Base-by-base conservation (phyloP, 35 echinoderm and acorn worm genomes). In the Patiria miniata region DNA sequence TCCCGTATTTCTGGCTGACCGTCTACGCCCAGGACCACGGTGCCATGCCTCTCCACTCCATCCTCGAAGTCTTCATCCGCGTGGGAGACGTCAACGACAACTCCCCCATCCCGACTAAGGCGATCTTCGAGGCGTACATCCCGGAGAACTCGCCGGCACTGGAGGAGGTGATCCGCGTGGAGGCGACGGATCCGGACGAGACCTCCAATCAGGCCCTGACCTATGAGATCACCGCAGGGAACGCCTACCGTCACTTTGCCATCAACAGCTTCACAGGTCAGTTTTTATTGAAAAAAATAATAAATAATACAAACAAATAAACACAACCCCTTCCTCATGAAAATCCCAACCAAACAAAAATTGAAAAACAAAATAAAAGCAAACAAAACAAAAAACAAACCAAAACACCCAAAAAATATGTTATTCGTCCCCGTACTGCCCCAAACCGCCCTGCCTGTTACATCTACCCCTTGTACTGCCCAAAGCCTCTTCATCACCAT, bases 71-170 rank as follows among this genome's bases (percentile, higher is more conserved):
- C 29, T 94, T 81, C 81, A 89, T 97, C 39, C 76, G 93, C 39
- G 85, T 97, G 15, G 28, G 61, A 7, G 95, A 97, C 77, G 86
- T 97, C 55, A 97, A 97, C 58, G 95, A 97, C 89, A 97, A 97
- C 56, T 86, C 85, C 10, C 95, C 95, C 1, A 81, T 87, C 15
- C 88, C 95, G 2, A 90, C 87, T 7, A 52, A 69, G 26, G 91
- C 95, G 1, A 92, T 94, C 59, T 97, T 94, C 77, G 57, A 39
- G 44, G 85, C 88, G 0, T 81, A 36, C 18, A 78, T 97, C 12
- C 80, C 76, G 1, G 95, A 97, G 80, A 91, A 97, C 18, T 84
- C 78, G 7, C 80, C 52, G 5, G 89, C 77, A 1, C 88, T 89
- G 52, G 50, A 61, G 10, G 42, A 83, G 22, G 83, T 97, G 10